Evolutionary conservation across 2,797 vertebrate species (phyloP), one percentile per base, ranked within the genome.

Genomic region (Oryzias dopingdopingensis): DNA sequence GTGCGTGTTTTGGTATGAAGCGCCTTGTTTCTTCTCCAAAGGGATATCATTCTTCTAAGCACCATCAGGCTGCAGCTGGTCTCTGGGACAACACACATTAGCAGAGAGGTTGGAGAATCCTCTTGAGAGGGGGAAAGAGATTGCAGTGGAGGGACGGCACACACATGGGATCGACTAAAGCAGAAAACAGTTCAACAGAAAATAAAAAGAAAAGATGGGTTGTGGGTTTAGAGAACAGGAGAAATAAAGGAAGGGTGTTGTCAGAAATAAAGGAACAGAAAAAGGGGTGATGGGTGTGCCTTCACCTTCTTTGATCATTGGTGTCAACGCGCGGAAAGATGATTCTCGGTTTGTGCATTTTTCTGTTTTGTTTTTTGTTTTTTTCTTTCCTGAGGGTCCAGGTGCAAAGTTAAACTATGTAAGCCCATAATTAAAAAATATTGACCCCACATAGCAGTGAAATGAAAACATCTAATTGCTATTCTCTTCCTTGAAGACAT

Each of bases 211-310:
- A 70, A 22, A 62, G 55, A 54, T 49, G 49, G 59, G 65, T 60
- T 67, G 53, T 65, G 62, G 49, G 64, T 74, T 24, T 56, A 72
- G 54, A 78, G 71, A 75, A 67, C 41, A 42, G 59, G 62, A 62
- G 68, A 49, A 53, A 53, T 67, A 76, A 71, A 84, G 82, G 81
- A 86, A 84, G 85, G 85, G 85, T 79, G 84, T 81, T 82, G 83
- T 82, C 80, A 63, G 6, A 81, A 64, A 71, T 42, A 77, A 56
- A 83, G 62, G 67, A 81, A 78, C 75, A 73, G 67, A 52, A 62
- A 62, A 66, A 79, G 70, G 70, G 75, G 62, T 4, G 18, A 56
- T 70, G 84, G 85, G 83, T 79, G 84, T 81, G 75, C 40, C 71
- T 65, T 80, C 80, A 81, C 81, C 65, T 76, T 65, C 79, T 85